Base-by-base conservation (phyloP, 1,140 invertebrate species). In the Vollenhovia emeryi region DNA sequence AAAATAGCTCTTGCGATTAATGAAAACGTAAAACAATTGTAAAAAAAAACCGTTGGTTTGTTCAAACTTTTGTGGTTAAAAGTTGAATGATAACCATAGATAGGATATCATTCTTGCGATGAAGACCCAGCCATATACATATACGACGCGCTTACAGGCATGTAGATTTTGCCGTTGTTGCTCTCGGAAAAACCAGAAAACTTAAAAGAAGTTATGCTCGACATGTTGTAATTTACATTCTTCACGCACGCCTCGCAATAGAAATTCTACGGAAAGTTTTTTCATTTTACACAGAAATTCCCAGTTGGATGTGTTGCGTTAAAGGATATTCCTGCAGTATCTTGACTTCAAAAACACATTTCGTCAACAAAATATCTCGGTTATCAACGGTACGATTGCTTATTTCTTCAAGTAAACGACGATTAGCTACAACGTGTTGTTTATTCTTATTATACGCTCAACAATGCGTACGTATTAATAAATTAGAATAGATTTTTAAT, bases 261-360 rank as follows among this genome's bases (percentile, higher is more conserved):
- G 1, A 82, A 82, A 45, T 71, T 50, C 18, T 50, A 52, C 18
- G 18, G 8, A 33, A 80, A 73, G n/a, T 43, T 71, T 71, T 57
- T 73, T 82, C 33, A 82, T 71, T 24, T 2, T 45, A 33, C 4
- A n/a, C 4, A 43, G 6, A 7, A 82, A 73, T 82, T 57, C 50
- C 36, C 50, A 69, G 33, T 1, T 0, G 24, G 3, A 3, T 36
- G 8, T 62, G 7, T 36, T 6, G 5, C 6, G 4, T 48, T 64
- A 15, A 68, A 40, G 6, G 1, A 52, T 40, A 27, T 24, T 82
- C 18, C 5, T 68, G 24, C 13, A 11, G 13, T 21, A 82, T 71
- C 36, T 69, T 80, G 69, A 80, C 48, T 80, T 82, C 2, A 80
- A 55, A 69, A 71, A 50, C 43, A 36, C 13, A 15, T 57, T 33